Evolutionary conservation across 1,140 invertebrate species (phyloP).

Genomic region (Cephus cinctus): DNA sequence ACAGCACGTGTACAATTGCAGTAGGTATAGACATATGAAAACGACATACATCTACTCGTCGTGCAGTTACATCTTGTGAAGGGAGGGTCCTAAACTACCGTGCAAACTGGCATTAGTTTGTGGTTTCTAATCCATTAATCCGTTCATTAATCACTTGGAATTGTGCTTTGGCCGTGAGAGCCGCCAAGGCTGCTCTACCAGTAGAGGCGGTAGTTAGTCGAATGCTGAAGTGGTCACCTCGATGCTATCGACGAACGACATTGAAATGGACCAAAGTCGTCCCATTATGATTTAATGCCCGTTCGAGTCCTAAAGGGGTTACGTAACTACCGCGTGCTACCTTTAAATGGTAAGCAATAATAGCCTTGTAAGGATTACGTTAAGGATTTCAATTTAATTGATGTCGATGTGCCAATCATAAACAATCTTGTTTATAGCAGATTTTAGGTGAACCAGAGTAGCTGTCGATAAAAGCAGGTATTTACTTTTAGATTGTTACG

Average conservation of each 20-base stretch:
- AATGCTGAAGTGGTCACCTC: slow-evolving; percentile 15
- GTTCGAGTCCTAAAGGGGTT: slow-evolving; percentile 16
- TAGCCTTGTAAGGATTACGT: slow-evolving; percentile 5
- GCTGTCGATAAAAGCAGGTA: neutral
- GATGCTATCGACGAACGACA: slow-evolving; percentile 8
- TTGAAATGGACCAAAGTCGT: slow-evolving; percentile 22
- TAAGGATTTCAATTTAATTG: slow-evolving; percentile 11
- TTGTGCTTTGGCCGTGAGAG: slow-evolving; percentile 6
- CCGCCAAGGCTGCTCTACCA: neutral
- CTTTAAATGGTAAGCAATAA: slow-evolving; percentile 17
- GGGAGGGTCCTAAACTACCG: slow-evolving; percentile 22
- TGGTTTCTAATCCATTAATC: slow-evolving; percentile 48
- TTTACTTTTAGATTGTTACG: neutral
- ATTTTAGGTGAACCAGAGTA: neutral
- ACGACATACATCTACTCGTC: too few species aligned
- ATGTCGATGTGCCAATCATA: slow-evolving; percentile 8
- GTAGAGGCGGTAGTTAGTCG: neutral
- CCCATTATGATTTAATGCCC: slow-evolving; percentile 27
- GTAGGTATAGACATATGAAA: too few species aligned
- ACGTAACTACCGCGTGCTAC: slow-evolving; percentile 11
- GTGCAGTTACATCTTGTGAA: neutral
- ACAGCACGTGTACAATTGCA: too few species aligned
- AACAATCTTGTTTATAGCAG: neutral
- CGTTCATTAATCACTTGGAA: slow-evolving; percentile 42
- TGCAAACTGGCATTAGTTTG: slow-evolving; percentile 43